Conservation (phyloP, 2,797 vertebrate species). For the Protosalanx chinensis region DNA sequence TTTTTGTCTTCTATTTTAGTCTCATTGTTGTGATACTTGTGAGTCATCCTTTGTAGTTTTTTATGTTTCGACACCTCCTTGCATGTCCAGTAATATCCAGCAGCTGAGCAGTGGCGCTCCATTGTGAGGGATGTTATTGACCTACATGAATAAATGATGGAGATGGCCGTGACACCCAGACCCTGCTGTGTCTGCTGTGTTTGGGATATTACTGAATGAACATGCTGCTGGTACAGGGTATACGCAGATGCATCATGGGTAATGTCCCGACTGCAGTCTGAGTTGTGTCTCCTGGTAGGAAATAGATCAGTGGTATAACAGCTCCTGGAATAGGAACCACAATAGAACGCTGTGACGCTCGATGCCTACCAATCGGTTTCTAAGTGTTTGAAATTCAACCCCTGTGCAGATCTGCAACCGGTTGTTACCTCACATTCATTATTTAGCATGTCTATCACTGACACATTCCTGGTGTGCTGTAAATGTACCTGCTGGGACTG, state of each 20-base stretch:
- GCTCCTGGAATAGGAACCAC: too few species aligned
- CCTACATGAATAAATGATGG: slow-evolving; percentile 37
- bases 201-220: slow-evolving; percentile 8
- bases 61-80: slow-evolving; percentile 9
- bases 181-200: slow-evolving; percentile 29
- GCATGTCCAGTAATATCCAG: not conserved
- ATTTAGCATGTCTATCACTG: slow-evolving; percentile 36
- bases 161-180: slow-evolving; percentile 26
- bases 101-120: slow-evolving; percentile 22
- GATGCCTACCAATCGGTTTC: too few species aligned
- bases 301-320: too few species aligned
- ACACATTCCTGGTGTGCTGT: slow-evolving; percentile 47
- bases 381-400: too few species aligned
- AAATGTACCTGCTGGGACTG: slow-evolving; percentile 38
- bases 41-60: slow-evolving; percentile 11
- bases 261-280: too few species aligned
- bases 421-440: slow-evolving; percentile 5
- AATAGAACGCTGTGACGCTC: too few species aligned
- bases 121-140: slow-evolving; percentile 28
- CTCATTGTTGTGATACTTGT: not conserved
- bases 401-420: not conserved
- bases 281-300: too few species aligned
- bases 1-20: slow-evolving; percentile 26
- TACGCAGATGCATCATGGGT: too few species aligned
- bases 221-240: too few species aligned